A percentile compares a stretch with the other conserved stretches of the same genome.
Conservation (phyloP, 92 coral and sea anemone genomes). For the Epizoanthus fatuus region DNA sequence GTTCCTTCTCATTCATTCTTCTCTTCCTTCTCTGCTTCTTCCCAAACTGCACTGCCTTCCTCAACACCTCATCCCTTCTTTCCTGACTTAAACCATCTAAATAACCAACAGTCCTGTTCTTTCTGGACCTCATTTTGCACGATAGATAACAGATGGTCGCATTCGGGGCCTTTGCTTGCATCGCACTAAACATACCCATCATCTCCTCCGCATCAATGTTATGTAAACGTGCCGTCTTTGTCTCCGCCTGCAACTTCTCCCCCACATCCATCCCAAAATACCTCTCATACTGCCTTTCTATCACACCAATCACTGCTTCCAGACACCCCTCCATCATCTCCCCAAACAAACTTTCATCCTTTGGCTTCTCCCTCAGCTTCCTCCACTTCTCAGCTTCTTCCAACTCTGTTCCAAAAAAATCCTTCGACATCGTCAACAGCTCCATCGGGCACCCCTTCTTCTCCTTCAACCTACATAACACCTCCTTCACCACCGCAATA, state of each 20-base stretch:
- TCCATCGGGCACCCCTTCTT: neutral
- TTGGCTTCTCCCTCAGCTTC: neutral
- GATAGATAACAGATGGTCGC: neutral
- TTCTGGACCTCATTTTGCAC: neutral
- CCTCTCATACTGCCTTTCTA: conserved; percentile 14
- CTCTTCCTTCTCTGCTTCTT: neutral
- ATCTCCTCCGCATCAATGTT: conserved; percentile 36
- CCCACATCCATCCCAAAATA: neutral
- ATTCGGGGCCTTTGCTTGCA: neutral
- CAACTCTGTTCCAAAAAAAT: neutral
- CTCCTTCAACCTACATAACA: neutral
- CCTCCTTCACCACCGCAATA: neutral
- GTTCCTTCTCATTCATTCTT: neutral
- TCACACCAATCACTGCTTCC: conserved; percentile 12
- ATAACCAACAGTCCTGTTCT: neutral
- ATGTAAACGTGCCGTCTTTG: conserved; percentile 2
- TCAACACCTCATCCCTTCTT: neutral
- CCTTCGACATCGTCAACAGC: neutral
- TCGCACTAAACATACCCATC: conserved; percentile 27
- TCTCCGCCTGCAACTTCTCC: neutral
- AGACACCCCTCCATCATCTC: neutral
- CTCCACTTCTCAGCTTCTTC: neutral
- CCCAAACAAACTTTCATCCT: neutral
- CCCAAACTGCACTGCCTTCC: neutral
- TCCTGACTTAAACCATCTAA: neutral